Conservation (phyloP, 2,888 invertebrate species). For the Chouioia cunea region DNA sequence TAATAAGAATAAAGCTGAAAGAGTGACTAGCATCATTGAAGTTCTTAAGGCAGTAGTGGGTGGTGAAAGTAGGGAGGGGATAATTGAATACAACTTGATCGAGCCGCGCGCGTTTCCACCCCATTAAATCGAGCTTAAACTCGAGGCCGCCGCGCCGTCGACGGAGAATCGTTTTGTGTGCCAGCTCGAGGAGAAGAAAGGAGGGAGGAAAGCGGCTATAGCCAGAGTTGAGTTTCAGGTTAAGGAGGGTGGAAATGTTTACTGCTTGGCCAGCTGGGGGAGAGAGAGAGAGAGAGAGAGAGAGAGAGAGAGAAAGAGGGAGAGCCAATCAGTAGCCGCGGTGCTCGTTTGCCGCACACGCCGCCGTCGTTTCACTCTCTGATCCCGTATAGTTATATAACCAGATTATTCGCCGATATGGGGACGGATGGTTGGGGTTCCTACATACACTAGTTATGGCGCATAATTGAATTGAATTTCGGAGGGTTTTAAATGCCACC, state of each 20-base stretch:
- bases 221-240: constrained; percentile 29
- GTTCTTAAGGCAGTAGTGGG: not conserved
- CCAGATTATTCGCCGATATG: constrained; percentile 59
- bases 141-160: constrained; percentile 48
- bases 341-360: constrained; percentile 9
- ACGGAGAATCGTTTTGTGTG: constrained; percentile 35
- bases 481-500: constrained; percentile 47
- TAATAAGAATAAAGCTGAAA: constrained; percentile 33
- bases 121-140: constrained; percentile 69
- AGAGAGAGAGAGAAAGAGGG: constrained; percentile 47
- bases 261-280: constrained; percentile 65
- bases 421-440: constrained; percentile 6
- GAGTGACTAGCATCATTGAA: constrained; percentile 4
- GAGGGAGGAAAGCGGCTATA: constrained; percentile 37
- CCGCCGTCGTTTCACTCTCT: too few species aligned
- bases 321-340: not conserved
- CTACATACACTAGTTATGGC: constrained; percentile 50
- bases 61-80: constrained; percentile 56
- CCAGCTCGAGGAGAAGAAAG: constrained; percentile 33
- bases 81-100: constrained; percentile 69
- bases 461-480: constrained; percentile 57
- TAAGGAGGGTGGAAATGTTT: constrained; percentile 60
- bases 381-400: constrained; percentile 55
- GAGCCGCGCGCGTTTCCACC: constrained; percentile 67
- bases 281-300: constrained; percentile 2